These are phyloP conservation scores for Enteromius paludinosus DNA, from an alignment of 2,797 vertebrate species.

Conservation along the genomic window DNA sequence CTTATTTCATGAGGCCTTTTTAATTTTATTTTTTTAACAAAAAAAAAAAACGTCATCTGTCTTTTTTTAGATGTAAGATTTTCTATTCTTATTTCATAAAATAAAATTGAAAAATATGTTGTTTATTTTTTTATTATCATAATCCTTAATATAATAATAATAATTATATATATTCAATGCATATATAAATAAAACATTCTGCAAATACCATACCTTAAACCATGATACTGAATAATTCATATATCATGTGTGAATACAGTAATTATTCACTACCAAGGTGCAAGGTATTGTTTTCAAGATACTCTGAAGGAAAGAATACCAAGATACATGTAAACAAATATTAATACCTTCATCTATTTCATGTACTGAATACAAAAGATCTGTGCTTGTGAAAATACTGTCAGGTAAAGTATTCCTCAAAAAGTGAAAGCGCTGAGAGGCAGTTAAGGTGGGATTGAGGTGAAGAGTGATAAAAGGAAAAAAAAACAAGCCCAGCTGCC, in stretches of 20 bases:
- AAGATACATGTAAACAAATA: background rate
- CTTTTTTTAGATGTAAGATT: background rate
- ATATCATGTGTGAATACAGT: too few relatives aligned
- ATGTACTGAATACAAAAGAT: constrained; percentile 17
- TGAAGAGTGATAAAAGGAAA: constrained; percentile 20
- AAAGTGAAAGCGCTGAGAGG: constrained; percentile 56
- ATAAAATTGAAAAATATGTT: background rate
- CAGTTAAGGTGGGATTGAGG: constrained; percentile 53
- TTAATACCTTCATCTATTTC: background rate
- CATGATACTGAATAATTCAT: background rate
- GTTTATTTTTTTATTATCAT: background rate
- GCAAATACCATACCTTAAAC: background rate
- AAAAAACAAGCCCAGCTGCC: constrained; percentile 64
- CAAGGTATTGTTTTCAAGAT: background rate
- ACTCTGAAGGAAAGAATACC: background rate
- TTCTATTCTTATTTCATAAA: background rate
- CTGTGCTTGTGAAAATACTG: constrained; percentile 20
- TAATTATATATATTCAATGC: background rate
- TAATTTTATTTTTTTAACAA: background rate
- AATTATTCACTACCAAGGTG: background rate
- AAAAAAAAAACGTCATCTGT: background rate
- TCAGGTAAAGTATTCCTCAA: constrained; percentile 36
- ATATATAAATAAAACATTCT: background rate
- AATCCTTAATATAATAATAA: too few relatives aligned
- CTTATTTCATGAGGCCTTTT: background rate